Evolutionary conservation across 2,888 invertebrate genomes (phyloP), one percentile per base, ranked within the genome.

Genomic region (Dasysyrphus tricinctus): DNA sequence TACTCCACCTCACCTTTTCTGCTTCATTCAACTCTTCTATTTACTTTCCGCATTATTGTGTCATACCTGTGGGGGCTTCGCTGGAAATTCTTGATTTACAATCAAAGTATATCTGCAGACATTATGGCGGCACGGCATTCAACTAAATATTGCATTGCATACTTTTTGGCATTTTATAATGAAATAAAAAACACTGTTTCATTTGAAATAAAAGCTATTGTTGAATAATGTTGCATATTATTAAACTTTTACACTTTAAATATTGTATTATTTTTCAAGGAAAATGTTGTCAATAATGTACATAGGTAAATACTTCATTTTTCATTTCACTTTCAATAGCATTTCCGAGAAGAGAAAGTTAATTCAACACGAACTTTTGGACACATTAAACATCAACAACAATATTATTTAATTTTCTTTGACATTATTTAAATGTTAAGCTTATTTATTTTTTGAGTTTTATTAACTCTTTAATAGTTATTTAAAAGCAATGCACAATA

Each of bases 101-200:
- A 44, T 63, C 29, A 63, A 11, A 63, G 63, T 63, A 63, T 32
- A 29, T 29, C 63, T 63, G 63, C 65, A 65, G 65, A 65, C 65
- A 65, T 65, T 47, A 6, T 65, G 65, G 65, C 65, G 47, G 32
- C 65, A 32, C 19, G 11, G 39, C 19, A 39, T 19, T 39, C 8
- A 32, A 34, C n/a, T 16, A 59, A 39, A 47, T 42, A 11, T 47
- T 47, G 0, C 19, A 11, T 34, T 65, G 65, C 65, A 65, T 65
- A 65, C 47, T 65, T 47, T 65, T 65, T 65, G 65, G 32, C 34
- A 34, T 32, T 57, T 16, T 5, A 16, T 3, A 32, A 37, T 4
- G 7, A 3, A 59, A 39, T 12, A 3, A 6, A 12, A 12, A 39
- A 6, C 8, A 37, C 16, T 5, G 0, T 19, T 39, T 16, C 12